Conservation (phyloP, 2,888 invertebrate genomes). For the Xylocampa areola region DNA sequence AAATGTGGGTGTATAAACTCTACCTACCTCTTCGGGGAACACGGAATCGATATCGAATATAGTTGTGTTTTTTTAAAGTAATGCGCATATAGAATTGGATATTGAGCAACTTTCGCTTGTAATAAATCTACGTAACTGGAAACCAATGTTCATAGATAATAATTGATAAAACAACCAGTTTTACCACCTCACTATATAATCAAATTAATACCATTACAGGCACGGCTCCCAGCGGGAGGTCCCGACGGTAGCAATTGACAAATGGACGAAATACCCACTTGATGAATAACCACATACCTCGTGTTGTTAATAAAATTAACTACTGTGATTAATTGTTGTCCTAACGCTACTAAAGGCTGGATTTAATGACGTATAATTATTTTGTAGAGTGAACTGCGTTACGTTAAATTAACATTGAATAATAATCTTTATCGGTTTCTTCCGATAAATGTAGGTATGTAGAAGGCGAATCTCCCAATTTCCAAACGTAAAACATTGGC, state of each 20-base stretch:
- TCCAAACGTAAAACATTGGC: too few species aligned
- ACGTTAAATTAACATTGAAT: neutral
- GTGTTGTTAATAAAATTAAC: slow-evolving; percentile 80
- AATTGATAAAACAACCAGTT: slow-evolving; percentile 37
- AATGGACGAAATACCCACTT: slow-evolving; percentile 67
- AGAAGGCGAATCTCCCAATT: too few species aligned
- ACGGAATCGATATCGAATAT: too few species aligned
- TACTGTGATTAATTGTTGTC: slow-evolving; percentile 75
- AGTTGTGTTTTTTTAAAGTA: too few species aligned
- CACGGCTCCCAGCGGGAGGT: slow-evolving; percentile 53
- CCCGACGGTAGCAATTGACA: slow-evolving; percentile 68
- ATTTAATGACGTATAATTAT: slow-evolving; percentile 51
- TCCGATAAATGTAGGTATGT: too few species aligned
- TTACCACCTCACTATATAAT: slow-evolving; percentile 56
- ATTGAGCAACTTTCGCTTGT: neutral
- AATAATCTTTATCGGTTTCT: too few species aligned
- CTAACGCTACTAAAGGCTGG: slow-evolving; percentile 56
- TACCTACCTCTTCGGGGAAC: too few species aligned
- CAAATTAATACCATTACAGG: slow-evolving; percentile 60
- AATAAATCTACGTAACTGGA: neutral
- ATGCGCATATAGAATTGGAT: too few species aligned
- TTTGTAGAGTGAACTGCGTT: slow-evolving; percentile 3
- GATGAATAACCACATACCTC: slow-evolving; percentile 69
- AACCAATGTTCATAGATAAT: slow-evolving; percentile 18
- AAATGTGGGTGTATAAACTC: too few species aligned